phyloP scores from a whole-genome alignment of 2,888 invertebrate genomes.

The Aplocera efformata region DNA sequence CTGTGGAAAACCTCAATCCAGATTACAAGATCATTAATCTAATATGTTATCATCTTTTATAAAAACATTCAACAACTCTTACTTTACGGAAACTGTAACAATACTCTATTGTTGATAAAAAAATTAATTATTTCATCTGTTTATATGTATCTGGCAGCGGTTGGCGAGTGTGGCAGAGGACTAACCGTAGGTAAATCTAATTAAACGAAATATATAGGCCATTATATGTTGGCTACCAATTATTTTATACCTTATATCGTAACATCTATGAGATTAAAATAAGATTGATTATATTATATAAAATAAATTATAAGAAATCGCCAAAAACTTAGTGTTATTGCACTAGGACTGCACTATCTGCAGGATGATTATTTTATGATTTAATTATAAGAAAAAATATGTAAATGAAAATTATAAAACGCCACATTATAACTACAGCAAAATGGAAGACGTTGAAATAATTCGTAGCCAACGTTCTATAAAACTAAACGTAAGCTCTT shows the following conservation, averaged over 20 bases:
- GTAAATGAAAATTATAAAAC: conserved; percentile 31
- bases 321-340: conserved; percentile 67
- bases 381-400: conserved; percentile 23
- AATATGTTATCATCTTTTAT: conserved; percentile 74
- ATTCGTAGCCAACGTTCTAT: conserved; percentile 76
- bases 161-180: conserved; percentile 76
- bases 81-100: conserved; percentile 78
- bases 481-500: conserved; percentile 60
- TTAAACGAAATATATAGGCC: conserved; percentile 63
- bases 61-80: conserved; percentile 79
- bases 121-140: conserved; percentile 40
- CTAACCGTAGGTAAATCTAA: conserved; percentile 42
- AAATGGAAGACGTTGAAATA: conserved; percentile 77
- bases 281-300: conserved; percentile 47
- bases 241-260: conserved; percentile 54
- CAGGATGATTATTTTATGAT: conserved; percentile 44
- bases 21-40: conserved; percentile 79
- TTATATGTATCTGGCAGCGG: conserved; percentile 59
- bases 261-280: conserved; percentile 29
- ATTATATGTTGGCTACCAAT: conserved; percentile 76
- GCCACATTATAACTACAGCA: conserved; percentile 41
- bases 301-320: conserved; percentile 60
- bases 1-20: conserved; percentile 76
- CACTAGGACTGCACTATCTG: conserved; percentile 67
- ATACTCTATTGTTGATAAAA: conserved; percentile 73